Conservation (phyloP, 2,797 vertebrate species). For the Anniella stebbinsi region DNA sequence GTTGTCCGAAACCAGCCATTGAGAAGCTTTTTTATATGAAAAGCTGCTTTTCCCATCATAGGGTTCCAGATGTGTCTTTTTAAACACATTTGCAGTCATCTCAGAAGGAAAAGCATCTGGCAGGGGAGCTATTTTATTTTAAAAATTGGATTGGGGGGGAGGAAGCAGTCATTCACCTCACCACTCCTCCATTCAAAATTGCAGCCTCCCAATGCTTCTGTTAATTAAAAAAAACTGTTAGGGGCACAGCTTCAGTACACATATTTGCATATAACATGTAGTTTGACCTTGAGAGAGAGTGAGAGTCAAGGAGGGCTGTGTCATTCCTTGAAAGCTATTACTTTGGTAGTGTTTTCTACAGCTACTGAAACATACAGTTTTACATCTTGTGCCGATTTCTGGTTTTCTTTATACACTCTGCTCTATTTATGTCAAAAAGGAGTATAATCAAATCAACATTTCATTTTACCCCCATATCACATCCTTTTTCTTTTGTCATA, state of each 20-base stretch:
- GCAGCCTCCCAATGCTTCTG: neutral
- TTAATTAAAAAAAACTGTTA: neutral
- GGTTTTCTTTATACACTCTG: conserved; percentile 12
- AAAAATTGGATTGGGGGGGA: neutral
- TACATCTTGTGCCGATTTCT: neutral
- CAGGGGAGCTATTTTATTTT: neutral
- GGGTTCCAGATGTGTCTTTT: neutral
- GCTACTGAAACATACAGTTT: neutral
- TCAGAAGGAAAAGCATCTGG: neutral
- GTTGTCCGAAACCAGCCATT: too few species aligned
- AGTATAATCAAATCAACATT: conserved; percentile 3
- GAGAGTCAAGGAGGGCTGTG: neutral
- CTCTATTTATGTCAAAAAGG: conserved; percentile 41
- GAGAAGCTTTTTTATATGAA: too few species aligned
- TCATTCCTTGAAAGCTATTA: neutral
- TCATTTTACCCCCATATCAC: conserved; percentile 23
- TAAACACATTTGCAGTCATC: neutral
- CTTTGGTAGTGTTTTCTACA: neutral
- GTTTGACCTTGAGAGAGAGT: neutral
- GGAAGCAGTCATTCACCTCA: neutral
- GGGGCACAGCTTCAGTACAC: neutral
- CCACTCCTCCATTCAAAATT: neutral
- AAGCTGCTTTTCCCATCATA: neutral
- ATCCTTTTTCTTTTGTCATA: conserved; percentile 45
- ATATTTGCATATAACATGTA: neutral